Percentiles rank a stretch among this genome's conserved stretches.
These are phyloP conservation scores for Drosophila kikkawai DNA, from an alignment of 1,140 invertebrate species.

Conservation along the genomic window DNA sequence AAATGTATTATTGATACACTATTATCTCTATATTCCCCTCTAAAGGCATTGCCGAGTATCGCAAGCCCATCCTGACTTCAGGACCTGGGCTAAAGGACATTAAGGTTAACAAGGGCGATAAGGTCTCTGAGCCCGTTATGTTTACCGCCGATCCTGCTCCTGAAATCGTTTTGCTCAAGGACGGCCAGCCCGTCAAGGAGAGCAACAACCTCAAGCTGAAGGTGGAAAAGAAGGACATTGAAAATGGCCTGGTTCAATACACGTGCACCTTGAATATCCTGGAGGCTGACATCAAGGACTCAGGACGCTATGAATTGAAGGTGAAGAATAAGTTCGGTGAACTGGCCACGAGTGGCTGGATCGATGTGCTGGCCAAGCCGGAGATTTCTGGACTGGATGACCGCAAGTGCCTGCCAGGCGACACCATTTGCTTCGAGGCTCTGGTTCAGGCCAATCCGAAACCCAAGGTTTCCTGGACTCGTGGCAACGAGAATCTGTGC, in stretches of 20 bases:
- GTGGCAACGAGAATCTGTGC: conserved; percentile 83
- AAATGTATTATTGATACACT: no score
- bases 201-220: conserved; percentile 85
- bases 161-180: conserved; percentile 86
- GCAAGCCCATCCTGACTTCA: conserved; percentile 90
- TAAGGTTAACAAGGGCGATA: conserved; percentile 87
- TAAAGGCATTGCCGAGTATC: conserved; percentile 89
- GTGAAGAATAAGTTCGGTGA: conserved; percentile 92
- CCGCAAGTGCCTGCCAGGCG: conserved; percentile 89
- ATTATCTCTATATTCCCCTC: not conserved
- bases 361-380: conserved; percentile 91
- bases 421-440: conserved; percentile 89
- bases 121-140: conserved; percentile 91
- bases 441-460: conserved; percentile 92
- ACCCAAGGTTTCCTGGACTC: conserved; percentile 90
- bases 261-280: conserved; percentile 89
- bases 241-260: conserved; percentile 91
- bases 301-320: conserved; percentile 92
- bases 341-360: conserved; percentile 88
- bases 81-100: conserved; percentile 87
- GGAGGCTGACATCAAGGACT: conserved; percentile 89
- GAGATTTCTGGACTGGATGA: conserved; percentile 91
- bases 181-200: conserved; percentile 85
- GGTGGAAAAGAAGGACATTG: conserved; percentile 88
- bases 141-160: conserved; percentile 92